phyloP scores from a whole-genome alignment of 2,797 vertebrate genomes.

The Hydrolagus colliei region DNA sequence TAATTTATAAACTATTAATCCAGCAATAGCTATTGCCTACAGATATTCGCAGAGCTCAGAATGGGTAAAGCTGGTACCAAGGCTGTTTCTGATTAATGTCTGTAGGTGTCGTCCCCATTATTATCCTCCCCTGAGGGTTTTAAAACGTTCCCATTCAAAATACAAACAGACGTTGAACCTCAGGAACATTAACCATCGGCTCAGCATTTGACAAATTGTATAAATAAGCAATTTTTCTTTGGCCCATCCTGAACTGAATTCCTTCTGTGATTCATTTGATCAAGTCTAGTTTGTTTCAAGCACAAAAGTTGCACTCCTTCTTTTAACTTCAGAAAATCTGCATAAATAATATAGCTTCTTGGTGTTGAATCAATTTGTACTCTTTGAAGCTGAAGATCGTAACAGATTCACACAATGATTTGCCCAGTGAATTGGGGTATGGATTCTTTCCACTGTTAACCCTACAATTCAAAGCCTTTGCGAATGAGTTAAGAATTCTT shows the following conservation, averaged over 20 bases:
- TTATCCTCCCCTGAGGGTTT: conserved; percentile 35
- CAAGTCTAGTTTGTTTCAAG: background rate
- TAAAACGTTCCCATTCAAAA: background rate
- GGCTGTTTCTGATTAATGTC: conserved; percentile 35
- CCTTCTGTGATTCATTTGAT: background rate
- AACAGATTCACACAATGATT: too few relatives aligned
- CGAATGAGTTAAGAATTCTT: too few relatives aligned
- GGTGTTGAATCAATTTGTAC: too few relatives aligned
- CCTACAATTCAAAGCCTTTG: too few relatives aligned
- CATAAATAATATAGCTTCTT: too few relatives aligned
- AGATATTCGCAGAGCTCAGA: background rate
- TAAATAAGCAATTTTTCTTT: background rate
- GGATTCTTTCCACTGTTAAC: too few relatives aligned
- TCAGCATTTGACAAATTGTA: background rate
- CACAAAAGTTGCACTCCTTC: background rate
- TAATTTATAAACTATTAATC: background rate
- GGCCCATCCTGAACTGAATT: background rate
- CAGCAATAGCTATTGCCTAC: too few relatives aligned
- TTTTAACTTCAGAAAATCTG: background rate
- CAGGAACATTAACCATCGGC: conserved; percentile 28
- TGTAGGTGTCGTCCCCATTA: conserved; percentile 35
- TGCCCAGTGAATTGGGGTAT: too few relatives aligned
- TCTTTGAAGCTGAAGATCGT: too few relatives aligned
- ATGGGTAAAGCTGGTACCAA: conserved; percentile 2
- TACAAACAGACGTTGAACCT: background rate